phyloP scores from a whole-genome alignment of 2,888 invertebrate species.

The Temnothorax ravouxi region DNA sequence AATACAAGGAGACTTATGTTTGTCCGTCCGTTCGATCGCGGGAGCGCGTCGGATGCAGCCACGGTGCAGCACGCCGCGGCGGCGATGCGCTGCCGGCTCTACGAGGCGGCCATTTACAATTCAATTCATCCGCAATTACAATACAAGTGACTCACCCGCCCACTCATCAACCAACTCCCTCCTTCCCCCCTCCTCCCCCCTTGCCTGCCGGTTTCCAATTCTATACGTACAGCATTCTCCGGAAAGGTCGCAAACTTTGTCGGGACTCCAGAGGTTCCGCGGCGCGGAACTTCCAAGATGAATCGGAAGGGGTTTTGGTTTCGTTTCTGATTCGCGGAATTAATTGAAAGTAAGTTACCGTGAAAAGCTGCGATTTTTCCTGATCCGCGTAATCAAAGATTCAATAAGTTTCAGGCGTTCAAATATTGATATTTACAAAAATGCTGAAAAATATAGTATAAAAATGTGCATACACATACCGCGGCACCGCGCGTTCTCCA shows the following conservation, averaged over 20 bases:
- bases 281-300: background rate
- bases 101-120: conserved; percentile 43
- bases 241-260: conserved; percentile 20
- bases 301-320: conserved; percentile 4
- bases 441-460: background rate
- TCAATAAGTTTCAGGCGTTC: background rate
- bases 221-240: background rate
- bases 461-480: background rate
- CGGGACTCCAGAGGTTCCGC: background rate
- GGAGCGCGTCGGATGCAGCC: conserved; percentile 25
- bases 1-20: conserved; percentile 48
- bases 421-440: background rate
- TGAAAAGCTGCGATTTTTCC: background rate
- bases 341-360: background rate
- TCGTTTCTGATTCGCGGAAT: background rate
- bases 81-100: conserved; percentile 5
- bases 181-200: background rate
- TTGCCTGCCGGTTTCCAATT: background rate
- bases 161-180: background rate
- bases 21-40: conserved; percentile 38
- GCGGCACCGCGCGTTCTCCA: no score
- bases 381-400: no score
- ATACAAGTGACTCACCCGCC: conserved; percentile 29
- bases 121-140: conserved; percentile 50
- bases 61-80: background rate